Conservation (phyloP, 2,113 vertebrate species). For the Lepidothrix coronata region DNA sequence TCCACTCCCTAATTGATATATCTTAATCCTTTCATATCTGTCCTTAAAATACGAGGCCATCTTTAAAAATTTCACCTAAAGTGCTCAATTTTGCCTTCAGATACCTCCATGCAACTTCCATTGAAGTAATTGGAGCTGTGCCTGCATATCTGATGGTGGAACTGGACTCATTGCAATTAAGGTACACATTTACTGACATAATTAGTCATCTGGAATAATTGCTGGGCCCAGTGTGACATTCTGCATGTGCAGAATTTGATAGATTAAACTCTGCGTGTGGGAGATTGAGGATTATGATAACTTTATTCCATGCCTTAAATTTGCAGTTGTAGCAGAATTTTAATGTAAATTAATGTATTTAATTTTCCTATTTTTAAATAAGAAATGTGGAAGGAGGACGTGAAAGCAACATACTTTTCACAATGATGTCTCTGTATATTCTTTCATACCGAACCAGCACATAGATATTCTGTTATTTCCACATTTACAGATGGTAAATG, state of each 20-base stretch:
- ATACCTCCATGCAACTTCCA: constrained; percentile 69
- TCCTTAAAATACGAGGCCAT: constrained; percentile 52
- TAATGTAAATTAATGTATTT: not conserved
- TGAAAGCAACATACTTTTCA: not conserved
- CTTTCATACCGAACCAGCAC: not conserved
- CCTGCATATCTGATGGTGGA: constrained; percentile 67
- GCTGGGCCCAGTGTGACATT: not conserved
- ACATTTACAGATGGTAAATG: rapidly evolving
- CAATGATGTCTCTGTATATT: not conserved
- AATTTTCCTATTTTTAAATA: not conserved
- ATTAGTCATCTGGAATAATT: constrained; percentile 38
- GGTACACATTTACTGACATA: constrained; percentile 56
- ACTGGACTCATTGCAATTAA: constrained; percentile 61
- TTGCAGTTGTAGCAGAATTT: not conserved
- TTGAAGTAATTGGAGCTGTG: constrained; percentile 68
- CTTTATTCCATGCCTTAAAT: not conserved
- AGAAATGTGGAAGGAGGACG: not conserved
- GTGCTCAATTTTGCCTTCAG: constrained; percentile 68
- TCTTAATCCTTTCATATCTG: constrained; percentile 63
- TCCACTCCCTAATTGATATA: not conserved
- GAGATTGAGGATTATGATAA: not conserved
- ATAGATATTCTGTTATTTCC: not conserved
- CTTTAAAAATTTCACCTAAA: constrained; percentile 70
- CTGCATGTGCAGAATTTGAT: constrained; percentile 23
- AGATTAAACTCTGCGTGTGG: not conserved